Base-by-base conservation (phyloP, 2,888 invertebrate genomes). In the Ennomos erosarius region DNA sequence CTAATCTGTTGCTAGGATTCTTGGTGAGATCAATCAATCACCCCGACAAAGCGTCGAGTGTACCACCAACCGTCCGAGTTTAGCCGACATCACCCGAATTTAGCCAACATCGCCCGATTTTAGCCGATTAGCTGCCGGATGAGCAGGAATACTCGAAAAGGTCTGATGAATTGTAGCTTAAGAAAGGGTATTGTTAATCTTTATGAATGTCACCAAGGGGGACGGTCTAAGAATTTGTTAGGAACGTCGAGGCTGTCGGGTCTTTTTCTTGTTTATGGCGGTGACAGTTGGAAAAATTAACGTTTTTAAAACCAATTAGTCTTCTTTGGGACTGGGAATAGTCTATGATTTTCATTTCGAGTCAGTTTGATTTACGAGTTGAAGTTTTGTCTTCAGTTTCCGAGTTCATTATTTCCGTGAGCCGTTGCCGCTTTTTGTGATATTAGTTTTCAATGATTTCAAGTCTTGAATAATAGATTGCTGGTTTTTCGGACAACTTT, bases 11-110 rank as follows among this genome's bases (percentile, higher is more conserved):
- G 71, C 68, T 68, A 59, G 47, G 61, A 69, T 68, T 68, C 68
- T 69, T 67, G 67, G 44, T 50, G 53, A 67, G 71, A 70, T 70
- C 76, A 73, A 82, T 82, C 82, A 81, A 80, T 82, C 82, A 81
- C 73, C 35, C 57, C 69, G 76, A 80, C 79, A 81, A 80, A 78
- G 74, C 71, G 69, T 57, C 73, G 71, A 69, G 67, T 68, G 69
- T 70, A 65, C 67, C 68, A 68, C 65, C 74, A 71, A 62, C 59
- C 58, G 59, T 62, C 59, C 63, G 59, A 59, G 48, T 61, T 54
- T 43, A 49, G 55, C 64, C 65, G 56, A 65, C 60, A 58, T 58
- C 63, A 48, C 62, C 73, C 65, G 69, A 71, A 68, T 70, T 74
- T 63, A 56, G 69, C 69, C 73, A n/a, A n/a, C n/a, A n/a, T n/a